phyloP scores from a whole-genome alignment of 2,797 vertebrate species.

The Sphaeramia orbicularis region DNA sequence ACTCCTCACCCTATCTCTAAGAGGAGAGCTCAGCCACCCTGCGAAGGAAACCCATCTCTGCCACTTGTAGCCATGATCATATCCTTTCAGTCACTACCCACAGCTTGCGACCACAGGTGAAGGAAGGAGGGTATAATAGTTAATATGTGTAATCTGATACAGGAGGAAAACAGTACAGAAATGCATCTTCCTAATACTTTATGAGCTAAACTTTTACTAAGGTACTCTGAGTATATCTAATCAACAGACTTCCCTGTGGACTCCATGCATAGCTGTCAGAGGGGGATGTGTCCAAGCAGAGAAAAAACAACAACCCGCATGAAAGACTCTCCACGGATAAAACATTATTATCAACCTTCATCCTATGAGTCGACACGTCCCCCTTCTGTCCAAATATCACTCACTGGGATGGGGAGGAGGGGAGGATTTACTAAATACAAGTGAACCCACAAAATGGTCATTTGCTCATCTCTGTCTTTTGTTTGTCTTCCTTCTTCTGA shows the following conservation, averaged over 20 bases:
- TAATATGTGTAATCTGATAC: no score
- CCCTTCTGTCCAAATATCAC: conserved; percentile 62
- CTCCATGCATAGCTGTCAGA: conserved; percentile 65
- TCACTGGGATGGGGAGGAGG: conserved; percentile 39
- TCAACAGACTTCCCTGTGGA: conserved; percentile 30
- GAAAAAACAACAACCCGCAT: conserved; percentile 78
- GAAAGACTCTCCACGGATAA: conserved; percentile 72
- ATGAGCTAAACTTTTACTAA: not conserved
- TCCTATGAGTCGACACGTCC: conserved; percentile 57
- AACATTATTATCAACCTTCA: conserved; percentile 73
- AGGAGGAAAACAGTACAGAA: not conserved
- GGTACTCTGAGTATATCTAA: not conserved
- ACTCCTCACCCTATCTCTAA: no score
- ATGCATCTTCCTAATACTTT: not conserved
- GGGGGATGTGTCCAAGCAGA: conserved; percentile 69
- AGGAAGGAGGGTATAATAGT: no score
- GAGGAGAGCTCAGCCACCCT: no score
- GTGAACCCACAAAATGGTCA: conserved; percentile 48
- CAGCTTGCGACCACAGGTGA: no score
- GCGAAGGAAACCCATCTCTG: no score
- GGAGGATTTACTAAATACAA: conserved; percentile 49
- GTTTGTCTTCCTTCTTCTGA: conserved; percentile 30
- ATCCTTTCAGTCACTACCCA: no score
- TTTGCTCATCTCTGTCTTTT: conserved; percentile 40
- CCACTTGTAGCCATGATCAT: no score